Base-by-base conservation (phyloP, 1,140 invertebrate species). In the Caenorhabditis latens region DNA sequence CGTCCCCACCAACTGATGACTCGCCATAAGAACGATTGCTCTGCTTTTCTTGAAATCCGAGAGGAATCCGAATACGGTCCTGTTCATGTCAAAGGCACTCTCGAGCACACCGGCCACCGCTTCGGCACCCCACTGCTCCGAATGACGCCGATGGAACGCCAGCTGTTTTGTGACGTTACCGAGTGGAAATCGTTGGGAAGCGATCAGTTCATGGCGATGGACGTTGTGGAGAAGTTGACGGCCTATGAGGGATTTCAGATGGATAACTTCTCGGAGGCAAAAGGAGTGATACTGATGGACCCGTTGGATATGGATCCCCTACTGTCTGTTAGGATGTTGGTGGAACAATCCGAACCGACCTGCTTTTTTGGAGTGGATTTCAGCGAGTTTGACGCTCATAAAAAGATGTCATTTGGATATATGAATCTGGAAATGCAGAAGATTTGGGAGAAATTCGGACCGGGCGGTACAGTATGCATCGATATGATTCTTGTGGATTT, bases 61-160 rank as follows among this genome's bases (percentile, higher is more conserved):
- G 71, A 79, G n/a, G 46, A 79, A 6, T n/a, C 46, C 4, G n/a
- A 6, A 13, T 65, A 48, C 58, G 46, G 58, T 48, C 24, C 71
- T 2, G 21, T 79, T 24, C 71, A 79, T 50, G 46, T 50, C 8
- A 79, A 79, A 48, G 87, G 87, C 46, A 71, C 40, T 65, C 50
- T 85, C 1, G 87, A 88, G 53, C 87, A 88, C 55, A 88, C 87
- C 16, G 87, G 87, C 1, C 87, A 88, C 71, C 83, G 87, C 14
- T 53, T 88, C 16, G 87, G 87, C n/a, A 88, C 87, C 5, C 55
- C 83, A 2, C 11, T 88, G 8, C 84, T 88, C 14, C 55, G 87
- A 82, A 32, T 88, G 43, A 5, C 46, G 1, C 71, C 71, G 21
- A 50, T 50, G 46, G 71, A 79, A 19, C 71, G 71, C 11, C 71